Evolutionary conservation across 1,140 invertebrate species (phyloP), one percentile per base, ranked within the genome.

Genomic region (Lasioglossum baleicum): DNA sequence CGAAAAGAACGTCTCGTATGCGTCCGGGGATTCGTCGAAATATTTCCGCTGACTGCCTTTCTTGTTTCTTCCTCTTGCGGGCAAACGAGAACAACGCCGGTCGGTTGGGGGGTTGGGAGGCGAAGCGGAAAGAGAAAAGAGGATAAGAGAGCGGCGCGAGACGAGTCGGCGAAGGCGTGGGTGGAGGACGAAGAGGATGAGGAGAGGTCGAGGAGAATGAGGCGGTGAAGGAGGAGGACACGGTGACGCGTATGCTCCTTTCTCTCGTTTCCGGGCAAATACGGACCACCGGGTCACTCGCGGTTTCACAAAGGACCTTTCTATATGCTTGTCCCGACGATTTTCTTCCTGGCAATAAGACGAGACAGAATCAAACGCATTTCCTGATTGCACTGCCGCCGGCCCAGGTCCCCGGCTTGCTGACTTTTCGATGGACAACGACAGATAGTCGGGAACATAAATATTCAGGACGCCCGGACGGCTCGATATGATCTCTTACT

Each of bases 1-100:
- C 60, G 64, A 80, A 87, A 87, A 84, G 80, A 84, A 84, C 68
- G 85, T 80, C 72, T 79, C 74, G 78, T 75, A 84, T 76, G 78
- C 77, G 77, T 75, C 61, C 56, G 68, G 80, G 80, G 84, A 86
- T 86, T 86, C 84, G 83, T 82, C 83, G 84, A 86, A 86, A 86
- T 86, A 86, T 86, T 86, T 82, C 83, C 85, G 76, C 64, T 51
- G 76, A 64, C 80, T 82, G 75, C 75, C 71, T 74, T 79, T 79
- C 66, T 70, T 67, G 51, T 67, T 60, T 73, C 70, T 76, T 40
- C 53, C 73, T 58, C 70, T 63, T 31, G 64, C 72, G 78, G 60
- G 53, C 74, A 81, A 84, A 84, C 78, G 68, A 60, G 78, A 72
- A 67, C 51, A 66, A 76, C 66, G 74, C n/a, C 26, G 67, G 15